phyloP scores from a whole-genome alignment of 2,797 vertebrate species.

The Psittacula derbiana region DNA sequence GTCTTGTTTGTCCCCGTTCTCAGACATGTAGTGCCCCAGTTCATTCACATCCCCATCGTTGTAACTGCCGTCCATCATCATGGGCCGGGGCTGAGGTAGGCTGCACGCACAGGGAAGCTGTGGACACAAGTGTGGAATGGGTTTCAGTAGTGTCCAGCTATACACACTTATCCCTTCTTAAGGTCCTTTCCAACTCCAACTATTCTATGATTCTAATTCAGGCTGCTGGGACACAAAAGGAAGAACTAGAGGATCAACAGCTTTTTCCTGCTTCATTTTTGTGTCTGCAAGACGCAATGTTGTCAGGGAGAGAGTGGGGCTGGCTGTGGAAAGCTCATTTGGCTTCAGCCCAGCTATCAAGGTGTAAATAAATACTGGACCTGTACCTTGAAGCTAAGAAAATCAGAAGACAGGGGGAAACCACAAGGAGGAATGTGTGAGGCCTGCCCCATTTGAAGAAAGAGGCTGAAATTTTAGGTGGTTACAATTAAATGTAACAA shows the following conservation, averaged over 20 bases:
- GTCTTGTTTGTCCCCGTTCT: slow-evolving; percentile 83
- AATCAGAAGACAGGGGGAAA: background rate
- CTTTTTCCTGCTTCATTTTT: background rate
- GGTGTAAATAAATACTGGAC: background rate
- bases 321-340: background rate
- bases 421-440: background rate
- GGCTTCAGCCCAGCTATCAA: background rate
- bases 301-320: background rate
- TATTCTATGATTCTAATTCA: background rate
- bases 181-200: too few relatives aligned
- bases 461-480: background rate
- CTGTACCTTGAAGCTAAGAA: background rate
- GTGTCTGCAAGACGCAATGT: rapidly evolving
- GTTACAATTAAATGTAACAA: background rate
- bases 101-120: slow-evolving; percentile 86
- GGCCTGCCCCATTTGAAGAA: background rate
- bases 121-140: background rate
- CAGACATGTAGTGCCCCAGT: slow-evolving; percentile 78
- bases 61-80: slow-evolving; percentile 83
- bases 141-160: background rate
- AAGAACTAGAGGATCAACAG: background rate
- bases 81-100: slow-evolving; percentile 74
- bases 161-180: background rate
- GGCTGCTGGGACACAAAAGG: background rate
- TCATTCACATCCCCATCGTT: slow-evolving; percentile 84